These are phyloP conservation scores for Arctocebus calabarensis DNA, from an alignment of 2,797 vertebrate species.

Conservation along the genomic window DNA sequence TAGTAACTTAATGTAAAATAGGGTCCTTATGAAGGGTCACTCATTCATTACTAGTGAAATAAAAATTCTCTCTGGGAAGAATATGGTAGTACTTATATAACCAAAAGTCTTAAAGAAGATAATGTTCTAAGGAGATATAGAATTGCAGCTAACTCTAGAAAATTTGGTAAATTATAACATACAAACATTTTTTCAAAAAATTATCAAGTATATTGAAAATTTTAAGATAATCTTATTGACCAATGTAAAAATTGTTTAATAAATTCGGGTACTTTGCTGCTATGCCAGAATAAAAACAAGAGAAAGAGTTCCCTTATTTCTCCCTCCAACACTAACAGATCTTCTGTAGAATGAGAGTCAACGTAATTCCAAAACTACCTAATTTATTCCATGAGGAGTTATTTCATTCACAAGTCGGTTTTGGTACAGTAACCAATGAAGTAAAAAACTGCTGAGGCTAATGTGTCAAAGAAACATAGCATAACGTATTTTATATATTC, in stretches of 20 bases:
- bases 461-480: not conserved
- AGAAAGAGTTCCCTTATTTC: not conserved
- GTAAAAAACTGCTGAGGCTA: not conserved
- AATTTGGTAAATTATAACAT: not conserved
- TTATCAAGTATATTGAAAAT: not conserved
- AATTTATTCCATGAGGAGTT: not conserved
- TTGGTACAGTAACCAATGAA: not conserved
- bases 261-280: not conserved
- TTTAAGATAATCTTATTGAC: not conserved
- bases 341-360: not conserved
- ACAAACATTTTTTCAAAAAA: constrained; percentile 32
- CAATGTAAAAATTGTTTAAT: constrained; percentile 6
- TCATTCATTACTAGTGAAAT: not conserved
- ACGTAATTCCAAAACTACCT: not conserved
- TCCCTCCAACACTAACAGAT: not conserved
- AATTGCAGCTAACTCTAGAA: not conserved
- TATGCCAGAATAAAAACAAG: not conserved
- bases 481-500: not conserved
- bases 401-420: not conserved
- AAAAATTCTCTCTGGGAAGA: not conserved
- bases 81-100: not conserved
- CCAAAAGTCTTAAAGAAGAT: constrained; percentile 28
- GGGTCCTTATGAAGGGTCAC: not conserved
- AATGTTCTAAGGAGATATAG: not conserved
- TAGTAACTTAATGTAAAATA: not conserved